phyloP scores from a whole-genome alignment of 2,888 invertebrate genomes.

The Melinaea menophilus region DNA sequence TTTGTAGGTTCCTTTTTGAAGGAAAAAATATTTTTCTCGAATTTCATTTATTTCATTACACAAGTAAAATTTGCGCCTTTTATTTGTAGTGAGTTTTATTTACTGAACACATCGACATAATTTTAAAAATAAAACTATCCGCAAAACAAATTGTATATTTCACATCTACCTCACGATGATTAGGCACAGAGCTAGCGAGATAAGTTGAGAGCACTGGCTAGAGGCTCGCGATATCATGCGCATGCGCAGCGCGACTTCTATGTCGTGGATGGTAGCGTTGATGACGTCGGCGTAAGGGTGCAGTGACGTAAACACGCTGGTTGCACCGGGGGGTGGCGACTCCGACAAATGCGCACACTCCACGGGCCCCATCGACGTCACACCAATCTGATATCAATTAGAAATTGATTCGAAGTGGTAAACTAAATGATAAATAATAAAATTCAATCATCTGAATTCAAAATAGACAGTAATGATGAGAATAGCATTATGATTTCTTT shows the following conservation, averaged over 20 bases:
- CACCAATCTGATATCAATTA: slow-evolving; percentile 32
- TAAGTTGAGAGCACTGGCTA: neutral
- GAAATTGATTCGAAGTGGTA: neutral
- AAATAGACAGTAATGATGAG: neutral
- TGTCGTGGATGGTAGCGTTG: slow-evolving; percentile 51
- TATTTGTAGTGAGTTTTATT: neutral
- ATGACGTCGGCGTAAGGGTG: slow-evolving; percentile 50
- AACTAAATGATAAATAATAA: neutral
- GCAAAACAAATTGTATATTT: neutral
- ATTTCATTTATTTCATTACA: neutral
- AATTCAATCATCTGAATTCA: neutral
- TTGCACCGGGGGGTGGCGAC: slow-evolving; percentile 37
- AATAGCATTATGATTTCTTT: neutral
- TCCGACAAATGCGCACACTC: slow-evolving; percentile 42
- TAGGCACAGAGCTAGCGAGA: neutral
- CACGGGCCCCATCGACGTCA: slow-evolving; percentile 62
- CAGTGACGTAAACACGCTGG: slow-evolving; percentile 63
- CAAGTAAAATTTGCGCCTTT: neutral
- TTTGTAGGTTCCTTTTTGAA: neutral
- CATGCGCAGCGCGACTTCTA: slow-evolving; percentile 47
- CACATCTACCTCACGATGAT: slow-evolving; percentile 1
- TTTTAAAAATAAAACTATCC: neutral
- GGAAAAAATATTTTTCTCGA: neutral
- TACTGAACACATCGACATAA: neutral
- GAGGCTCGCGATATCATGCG: slow-evolving; percentile 21